phyloP scores from a whole-genome alignment of 1,140 invertebrate genomes.

The Steinernema khuongi region DNA sequence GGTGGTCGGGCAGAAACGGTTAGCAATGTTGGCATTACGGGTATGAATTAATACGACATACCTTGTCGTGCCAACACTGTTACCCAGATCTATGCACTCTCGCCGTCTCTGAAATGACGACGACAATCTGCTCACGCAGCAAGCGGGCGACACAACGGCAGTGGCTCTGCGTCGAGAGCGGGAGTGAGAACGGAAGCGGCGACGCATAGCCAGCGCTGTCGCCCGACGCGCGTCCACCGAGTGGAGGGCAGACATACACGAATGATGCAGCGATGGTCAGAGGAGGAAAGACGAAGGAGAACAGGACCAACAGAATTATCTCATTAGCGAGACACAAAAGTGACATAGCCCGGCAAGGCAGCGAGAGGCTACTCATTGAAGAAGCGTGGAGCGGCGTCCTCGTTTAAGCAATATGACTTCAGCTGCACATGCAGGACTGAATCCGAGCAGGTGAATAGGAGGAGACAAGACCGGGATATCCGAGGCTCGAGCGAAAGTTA shows the following conservation, averaged over 20 bases:
- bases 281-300: background rate
- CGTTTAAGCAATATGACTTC: too few species aligned
- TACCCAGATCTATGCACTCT: background rate
- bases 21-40: slow-evolving; percentile 16
- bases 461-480: background rate
- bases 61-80: slow-evolving; percentile 14
- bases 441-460: background rate
- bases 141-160: background rate
- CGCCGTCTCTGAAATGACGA: background rate
- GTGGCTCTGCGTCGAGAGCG: background rate
- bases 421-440: too few species aligned
- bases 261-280: slow-evolving; percentile 10
- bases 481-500: background rate
- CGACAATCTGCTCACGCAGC: background rate
- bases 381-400: too few species aligned
- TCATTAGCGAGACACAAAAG: slow-evolving; percentile 4
- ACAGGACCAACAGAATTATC: background rate
- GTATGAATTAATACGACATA: background rate
- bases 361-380: background rate
- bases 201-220: background rate
- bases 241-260: background rate
- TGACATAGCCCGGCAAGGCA: background rate
- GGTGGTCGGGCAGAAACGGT: background rate
- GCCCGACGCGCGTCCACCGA: background rate
- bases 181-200: background rate